These are phyloP conservation scores for Drosophila paranaensis DNA, from an alignment of 2,888 invertebrate species.

Conservation along the genomic window DNA sequence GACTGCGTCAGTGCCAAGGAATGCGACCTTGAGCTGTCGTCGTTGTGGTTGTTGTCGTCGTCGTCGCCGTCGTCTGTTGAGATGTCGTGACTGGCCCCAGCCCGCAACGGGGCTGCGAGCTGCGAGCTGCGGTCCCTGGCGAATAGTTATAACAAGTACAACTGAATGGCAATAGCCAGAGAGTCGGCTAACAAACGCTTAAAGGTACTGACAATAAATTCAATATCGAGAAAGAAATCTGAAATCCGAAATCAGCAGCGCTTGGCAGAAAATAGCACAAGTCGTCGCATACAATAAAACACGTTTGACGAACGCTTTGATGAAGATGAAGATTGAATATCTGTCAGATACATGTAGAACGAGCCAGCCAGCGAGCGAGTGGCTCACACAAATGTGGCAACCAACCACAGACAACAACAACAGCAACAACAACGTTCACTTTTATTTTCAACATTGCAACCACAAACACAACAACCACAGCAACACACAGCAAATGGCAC, in stretches of 20 bases:
- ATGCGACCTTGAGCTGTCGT: slow-evolving; percentile 79
- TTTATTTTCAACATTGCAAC: slow-evolving; percentile 72
- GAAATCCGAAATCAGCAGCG: slow-evolving; percentile 45
- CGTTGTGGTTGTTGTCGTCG: slow-evolving; percentile 38
- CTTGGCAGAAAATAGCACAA: slow-evolving; percentile 64
- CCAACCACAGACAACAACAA: slow-evolving; percentile 42
- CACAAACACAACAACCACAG: slow-evolving; percentile 44
- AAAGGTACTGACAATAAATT: slow-evolving; percentile 55
- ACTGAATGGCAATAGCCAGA: slow-evolving; percentile 17
- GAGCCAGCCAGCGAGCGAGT: slow-evolving; percentile 24
- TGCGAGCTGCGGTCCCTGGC: slow-evolving; percentile 16
- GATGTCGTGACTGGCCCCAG: slow-evolving; percentile 68
- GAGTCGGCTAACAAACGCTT: slow-evolving; percentile 40
- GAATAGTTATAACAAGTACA: slow-evolving; percentile 43
- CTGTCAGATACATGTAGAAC: slow-evolving; percentile 64
- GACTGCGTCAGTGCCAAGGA: slow-evolving; percentile 73
- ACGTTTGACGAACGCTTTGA: slow-evolving; percentile 75
- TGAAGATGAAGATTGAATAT: slow-evolving; percentile 76
- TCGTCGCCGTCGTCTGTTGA: slow-evolving; percentile 43
- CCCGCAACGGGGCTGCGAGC: slow-evolving; percentile 1
- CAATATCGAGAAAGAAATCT: slow-evolving; percentile 49
- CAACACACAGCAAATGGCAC: slow-evolving; percentile 50
- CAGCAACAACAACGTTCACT: slow-evolving; percentile 65
- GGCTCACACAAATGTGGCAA: slow-evolving; percentile 37
- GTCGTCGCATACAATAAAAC: slow-evolving; percentile 70